These are phyloP conservation scores for Cyclopterus lumpus DNA, from an alignment of 2,797 vertebrate species.

Conservation along the genomic window DNA sequence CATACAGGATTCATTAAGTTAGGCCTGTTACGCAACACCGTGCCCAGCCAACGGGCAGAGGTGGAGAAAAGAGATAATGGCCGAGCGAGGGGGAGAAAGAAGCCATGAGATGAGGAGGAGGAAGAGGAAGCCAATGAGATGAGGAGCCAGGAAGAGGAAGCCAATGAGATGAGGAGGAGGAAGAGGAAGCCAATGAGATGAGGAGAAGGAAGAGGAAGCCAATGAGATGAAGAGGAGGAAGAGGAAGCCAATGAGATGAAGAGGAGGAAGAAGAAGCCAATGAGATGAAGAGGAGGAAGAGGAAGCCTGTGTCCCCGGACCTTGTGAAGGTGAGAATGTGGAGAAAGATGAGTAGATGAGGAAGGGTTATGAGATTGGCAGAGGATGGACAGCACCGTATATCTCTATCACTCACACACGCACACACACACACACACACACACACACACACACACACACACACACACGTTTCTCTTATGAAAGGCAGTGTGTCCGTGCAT, in stretches of 20 bases:
- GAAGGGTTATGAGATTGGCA: not conserved
- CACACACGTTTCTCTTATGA: slow-evolving; percentile 13
- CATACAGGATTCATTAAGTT: slow-evolving; percentile 61
- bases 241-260: too few species aligned
- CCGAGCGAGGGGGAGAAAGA: not conserved
- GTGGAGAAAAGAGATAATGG: not conserved
- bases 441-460: slow-evolving; percentile 6
- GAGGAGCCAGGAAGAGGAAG: too few species aligned
- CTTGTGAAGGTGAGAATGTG: not conserved
- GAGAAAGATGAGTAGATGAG: not conserved
- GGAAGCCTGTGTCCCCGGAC: not conserved
- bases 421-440: not conserved
- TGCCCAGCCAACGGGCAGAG: not conserved
- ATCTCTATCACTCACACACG: not conserved
- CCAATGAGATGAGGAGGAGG: too few species aligned
- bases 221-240: too few species aligned
- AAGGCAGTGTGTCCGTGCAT: slow-evolving; percentile 30
- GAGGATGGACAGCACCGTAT: not conserved
- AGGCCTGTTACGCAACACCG: slow-evolving; percentile 59
- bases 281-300: slow-evolving; percentile 17
- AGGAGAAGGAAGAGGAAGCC: too few species aligned
- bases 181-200: too few species aligned
- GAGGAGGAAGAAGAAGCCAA: not conserved
- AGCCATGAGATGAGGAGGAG: slow-evolving; percentile 20
- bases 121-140: too few species aligned